Base-by-base conservation (phyloP, 2,113 vertebrate species). In the Anguilla japonica region DNA sequence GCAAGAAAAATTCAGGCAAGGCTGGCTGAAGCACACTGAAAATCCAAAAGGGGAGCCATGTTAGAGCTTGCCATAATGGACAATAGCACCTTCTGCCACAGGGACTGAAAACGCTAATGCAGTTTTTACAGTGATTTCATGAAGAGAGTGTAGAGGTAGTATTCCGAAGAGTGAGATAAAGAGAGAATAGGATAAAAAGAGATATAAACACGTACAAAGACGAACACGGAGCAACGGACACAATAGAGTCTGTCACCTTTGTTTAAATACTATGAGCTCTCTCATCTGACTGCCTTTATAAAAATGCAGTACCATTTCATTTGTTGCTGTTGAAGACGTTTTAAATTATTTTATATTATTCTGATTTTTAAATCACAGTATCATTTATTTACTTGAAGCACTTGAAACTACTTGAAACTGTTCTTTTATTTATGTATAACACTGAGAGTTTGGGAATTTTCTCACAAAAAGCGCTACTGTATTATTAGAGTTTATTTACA, bases 151-250 rank as follows among this genome's bases (percentile, higher is more conserved):
- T 67, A 3, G 22, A 67, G 8, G 18, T 6, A 67, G 22, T 6
- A 89, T 9, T 67, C 18, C 79, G 87, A 86, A 87, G 84, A 90
- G 85, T 84, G 60, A 39, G 60, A 86, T 13, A 88, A 84, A 46
- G 57, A 50, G 81, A 40, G 22, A 34, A 34, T 0, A 40, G 22
- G 63, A 56, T 0, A 34, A 41, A 34, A 34, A 34, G 34, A 56
- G 50, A 56, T 5, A 57, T 11, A 57, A 3, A 82, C 6, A 83
- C 4, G 4, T 39, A 56, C 53, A 50, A 82, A 0, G n/a, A 26
- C 3, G 40, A 41, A 22, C 40, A 41, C 40, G 18, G 18, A 63
- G 60, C 60, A 18, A 26, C 22, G 67, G 56, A 71, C 41, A n/a
- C 56, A 39, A 40, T 67, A 56, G 2, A 63, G n/a, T 5, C 16